A percentile compares a stretch with the other conserved stretches of the same genome.
phyloP scores from a whole-genome alignment of 2,113 vertebrate genomes.

The Phycodurus eques region DNA sequence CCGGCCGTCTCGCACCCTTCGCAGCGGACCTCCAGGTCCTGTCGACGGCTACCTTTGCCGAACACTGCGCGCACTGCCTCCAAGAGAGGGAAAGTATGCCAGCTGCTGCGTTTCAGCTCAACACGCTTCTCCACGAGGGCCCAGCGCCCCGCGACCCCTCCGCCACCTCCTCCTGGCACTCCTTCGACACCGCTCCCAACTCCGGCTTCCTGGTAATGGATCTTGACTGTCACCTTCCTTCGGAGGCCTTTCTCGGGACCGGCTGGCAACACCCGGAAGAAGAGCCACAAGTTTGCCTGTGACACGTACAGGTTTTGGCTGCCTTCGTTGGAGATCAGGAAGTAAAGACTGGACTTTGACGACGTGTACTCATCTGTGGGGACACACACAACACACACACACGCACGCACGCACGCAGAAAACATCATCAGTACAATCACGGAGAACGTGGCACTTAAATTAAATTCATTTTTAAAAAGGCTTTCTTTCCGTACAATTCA shows the following conservation, averaged over 20 bases:
- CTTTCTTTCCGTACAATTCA: too few relatives aligned
- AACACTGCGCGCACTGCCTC: constrained; percentile 88
- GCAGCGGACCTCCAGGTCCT: constrained; percentile 92
- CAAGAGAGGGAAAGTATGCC: constrained; percentile 95
- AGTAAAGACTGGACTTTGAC: constrained; percentile 86
- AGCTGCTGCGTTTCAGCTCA: constrained; percentile 94
- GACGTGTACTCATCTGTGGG: constrained; percentile 83
- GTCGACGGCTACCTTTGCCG: constrained; percentile 83
- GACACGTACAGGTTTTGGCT: constrained; percentile 95
- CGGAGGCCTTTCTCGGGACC: constrained; percentile 87
- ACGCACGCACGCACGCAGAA: background rate
- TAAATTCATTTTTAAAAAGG: background rate
- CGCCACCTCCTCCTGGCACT: constrained; percentile 27
- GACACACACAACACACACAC: constrained; percentile 52
- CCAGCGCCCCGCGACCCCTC: constrained; percentile 74
- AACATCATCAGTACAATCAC: background rate
- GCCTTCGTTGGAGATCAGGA: constrained; percentile 95
- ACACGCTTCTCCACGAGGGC: constrained; percentile 90
- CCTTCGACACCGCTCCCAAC: constrained; percentile 32
- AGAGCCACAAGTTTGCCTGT: constrained; percentile 97
- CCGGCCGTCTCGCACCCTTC: constrained; percentile 85
- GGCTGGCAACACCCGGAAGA: constrained; percentile 87
- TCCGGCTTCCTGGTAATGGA: constrained; percentile 85
- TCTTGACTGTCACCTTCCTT: constrained; percentile 89
- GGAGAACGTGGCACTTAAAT: background rate